Evolutionary conservation across 37 sponge, comb jelly and placozoan genomes (phyloP).

Genomic region (Beroe forskalii): DNA sequence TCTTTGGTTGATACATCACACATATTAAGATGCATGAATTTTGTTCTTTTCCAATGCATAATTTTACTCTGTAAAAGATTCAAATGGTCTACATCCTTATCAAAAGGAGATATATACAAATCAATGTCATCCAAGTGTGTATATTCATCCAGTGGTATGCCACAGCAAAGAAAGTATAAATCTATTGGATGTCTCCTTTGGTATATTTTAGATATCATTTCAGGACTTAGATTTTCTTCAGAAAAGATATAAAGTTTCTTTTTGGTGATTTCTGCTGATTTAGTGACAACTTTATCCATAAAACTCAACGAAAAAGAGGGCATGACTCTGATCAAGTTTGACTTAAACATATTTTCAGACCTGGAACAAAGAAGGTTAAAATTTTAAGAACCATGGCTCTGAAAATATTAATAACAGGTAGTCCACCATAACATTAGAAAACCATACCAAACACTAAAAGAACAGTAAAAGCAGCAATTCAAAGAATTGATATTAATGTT

Average conservation of each 20-base stretch:
- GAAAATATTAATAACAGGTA: too few species aligned
- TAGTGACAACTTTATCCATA: neutral
- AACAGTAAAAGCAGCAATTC: neutral
- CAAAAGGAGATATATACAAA: constrained; percentile 21
- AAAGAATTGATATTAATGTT: neutral
- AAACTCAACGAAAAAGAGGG: neutral
- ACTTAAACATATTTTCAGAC: neutral
- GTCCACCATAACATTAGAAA: too few species aligned
- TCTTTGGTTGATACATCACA: neutral
- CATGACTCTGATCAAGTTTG: neutral
- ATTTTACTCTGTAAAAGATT: neutral
- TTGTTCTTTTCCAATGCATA: constrained; percentile 52
- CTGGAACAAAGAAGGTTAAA: too few species aligned
- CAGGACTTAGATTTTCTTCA: constrained; percentile 7
- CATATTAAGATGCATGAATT: neutral
- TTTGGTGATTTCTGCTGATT: constrained; percentile 7
- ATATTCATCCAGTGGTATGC: constrained; percentile 23
- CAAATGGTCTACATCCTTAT: neutral
- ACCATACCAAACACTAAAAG: too few species aligned
- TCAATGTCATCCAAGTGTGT: constrained; percentile 38
- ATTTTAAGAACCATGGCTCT: too few species aligned
- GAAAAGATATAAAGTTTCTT: constrained; percentile 32
- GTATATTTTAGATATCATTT: constrained; percentile 17
- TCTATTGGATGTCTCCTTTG: neutral
- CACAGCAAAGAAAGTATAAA: constrained; percentile 37